These are phyloP conservation scores for Hepsetus odoe DNA, from an alignment of 2,113 vertebrate species.

Conservation along the genomic window DNA sequence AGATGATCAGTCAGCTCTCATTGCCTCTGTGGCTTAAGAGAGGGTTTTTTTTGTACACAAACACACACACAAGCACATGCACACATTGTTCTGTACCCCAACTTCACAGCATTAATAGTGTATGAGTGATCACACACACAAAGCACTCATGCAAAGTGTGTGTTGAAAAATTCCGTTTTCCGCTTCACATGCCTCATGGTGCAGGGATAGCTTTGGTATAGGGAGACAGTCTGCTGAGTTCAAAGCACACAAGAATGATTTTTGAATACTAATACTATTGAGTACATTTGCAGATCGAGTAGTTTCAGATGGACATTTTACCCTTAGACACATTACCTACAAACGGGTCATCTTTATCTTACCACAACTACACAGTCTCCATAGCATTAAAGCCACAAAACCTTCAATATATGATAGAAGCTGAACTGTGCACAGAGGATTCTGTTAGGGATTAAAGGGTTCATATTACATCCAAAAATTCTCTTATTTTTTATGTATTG, in stretches of 20 bases:
- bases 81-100: conserved; percentile 64
- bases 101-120: conserved; percentile 66
- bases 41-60: conserved; percentile 68
- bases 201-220: conserved; percentile 28
- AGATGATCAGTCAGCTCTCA: conserved; percentile 58
- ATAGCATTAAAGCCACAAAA: not conserved
- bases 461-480: not conserved
- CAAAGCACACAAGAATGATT: conserved; percentile 12
- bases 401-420: not conserved
- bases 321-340: not conserved
- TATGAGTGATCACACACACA: conserved; percentile 60
- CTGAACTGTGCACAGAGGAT: not conserved
- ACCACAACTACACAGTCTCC: not conserved
- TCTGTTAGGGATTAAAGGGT: not conserved
- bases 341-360: not conserved
- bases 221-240: not conserved
- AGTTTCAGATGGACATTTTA: not conserved
- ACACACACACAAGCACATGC: conserved; percentile 21
- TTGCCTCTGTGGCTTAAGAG: conserved; percentile 54
- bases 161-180: conserved; percentile 65
- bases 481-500: no score
- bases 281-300: not conserved
- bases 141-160: conserved; percentile 59
- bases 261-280: conserved; percentile 25
- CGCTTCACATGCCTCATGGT: conserved; percentile 26